Evolutionary conservation across 2,797 vertebrate genomes (phyloP).

Genomic region (Brachyalestes nurse): DNA sequence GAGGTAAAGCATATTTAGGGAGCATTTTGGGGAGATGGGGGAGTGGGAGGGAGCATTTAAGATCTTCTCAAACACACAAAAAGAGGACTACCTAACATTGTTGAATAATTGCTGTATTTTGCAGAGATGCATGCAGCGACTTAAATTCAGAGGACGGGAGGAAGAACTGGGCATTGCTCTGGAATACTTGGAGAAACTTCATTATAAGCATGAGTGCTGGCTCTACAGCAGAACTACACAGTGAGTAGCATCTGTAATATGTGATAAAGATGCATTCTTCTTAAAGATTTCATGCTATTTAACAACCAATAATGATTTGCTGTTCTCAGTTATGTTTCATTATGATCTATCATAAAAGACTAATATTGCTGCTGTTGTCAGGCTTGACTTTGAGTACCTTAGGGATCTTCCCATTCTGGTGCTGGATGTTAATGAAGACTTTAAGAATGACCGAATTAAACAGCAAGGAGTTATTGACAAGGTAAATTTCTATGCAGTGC

Average conservation of each 20-base stretch:
- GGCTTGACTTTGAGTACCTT: constrained; percentile 83
- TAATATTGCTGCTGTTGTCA: constrained; percentile 56
- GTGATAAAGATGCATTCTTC: neutral
- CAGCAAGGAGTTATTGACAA: constrained; percentile 79
- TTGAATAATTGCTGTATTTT: constrained; percentile 13
- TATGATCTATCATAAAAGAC: neutral
- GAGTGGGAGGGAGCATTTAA: neutral
- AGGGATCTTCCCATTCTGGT: constrained; percentile 80
- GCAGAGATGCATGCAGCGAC: constrained; percentile 85
- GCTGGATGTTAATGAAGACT: constrained; percentile 83
- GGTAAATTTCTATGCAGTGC: constrained; percentile 62
- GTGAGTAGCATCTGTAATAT: constrained; percentile 63
- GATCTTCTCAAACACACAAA: neutral
- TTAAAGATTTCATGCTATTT: neutral
- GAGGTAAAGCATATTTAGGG: constrained; percentile 72
- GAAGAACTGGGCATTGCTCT: constrained; percentile 85
- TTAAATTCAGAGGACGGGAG: constrained; percentile 77
- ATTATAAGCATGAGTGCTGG: constrained; percentile 86
- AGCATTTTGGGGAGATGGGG: neutral
- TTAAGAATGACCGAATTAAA: constrained; percentile 84
- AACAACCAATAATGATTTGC: neutral
- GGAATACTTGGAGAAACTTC: constrained; percentile 86
- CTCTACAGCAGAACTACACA: constrained; percentile 77
- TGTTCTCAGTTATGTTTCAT: neutral
- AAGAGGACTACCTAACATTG: neutral